Evolutionary conservation across 1,140 invertebrate genomes (phyloP), one percentile per base, ranked within the genome.

Genomic region (Limonius californicus): DNA sequence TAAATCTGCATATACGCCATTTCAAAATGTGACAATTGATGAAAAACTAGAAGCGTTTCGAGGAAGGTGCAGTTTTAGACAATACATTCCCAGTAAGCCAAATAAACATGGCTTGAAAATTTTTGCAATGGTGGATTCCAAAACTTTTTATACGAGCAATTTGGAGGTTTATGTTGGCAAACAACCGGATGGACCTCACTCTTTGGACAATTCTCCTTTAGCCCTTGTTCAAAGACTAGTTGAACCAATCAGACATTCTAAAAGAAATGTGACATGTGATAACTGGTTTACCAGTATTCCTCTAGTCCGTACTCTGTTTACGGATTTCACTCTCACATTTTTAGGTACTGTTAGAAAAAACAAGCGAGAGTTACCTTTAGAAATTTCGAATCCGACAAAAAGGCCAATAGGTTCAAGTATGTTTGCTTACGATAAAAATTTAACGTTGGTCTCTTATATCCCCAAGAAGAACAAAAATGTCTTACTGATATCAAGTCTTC

Each of bases 31-130:
- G n/a, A n/a, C n/a, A n/a, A n/a, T n/a, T n/a, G n/a, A n/a, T n/a
- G 65, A 35, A n/a, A n/a, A n/a, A n/a, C n/a, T n/a, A n/a, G n/a
- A n/a, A n/a, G n/a, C n/a, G n/a, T 81, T 79, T 68, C 54, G 72
- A 43, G 78, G 78, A n/a, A 63, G 70, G 18, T 79, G 76, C 59
- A 16, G 18, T 21, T 81, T 80, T 57, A 65, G 72, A 45, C 65
- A 75, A 39, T 80, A 78, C 63, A 78, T 81, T 21, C 74, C 75
- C 6, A 70, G 67, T 21, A 81, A 81, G 71, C 77, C 79, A 0
- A 70, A 67, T 43, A 79, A 77, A 62, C 81, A 78, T 66, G 79
- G 76, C 1, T 69, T 81, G 20, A 81, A 79, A 68, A 65, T 73
- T 47, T 71, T 64, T 56, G 16, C 70, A 12, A 61, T 73, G 42